phyloP scores from a whole-genome alignment of 2,113 vertebrate genomes.

The Halcyon malimbica region DNA sequence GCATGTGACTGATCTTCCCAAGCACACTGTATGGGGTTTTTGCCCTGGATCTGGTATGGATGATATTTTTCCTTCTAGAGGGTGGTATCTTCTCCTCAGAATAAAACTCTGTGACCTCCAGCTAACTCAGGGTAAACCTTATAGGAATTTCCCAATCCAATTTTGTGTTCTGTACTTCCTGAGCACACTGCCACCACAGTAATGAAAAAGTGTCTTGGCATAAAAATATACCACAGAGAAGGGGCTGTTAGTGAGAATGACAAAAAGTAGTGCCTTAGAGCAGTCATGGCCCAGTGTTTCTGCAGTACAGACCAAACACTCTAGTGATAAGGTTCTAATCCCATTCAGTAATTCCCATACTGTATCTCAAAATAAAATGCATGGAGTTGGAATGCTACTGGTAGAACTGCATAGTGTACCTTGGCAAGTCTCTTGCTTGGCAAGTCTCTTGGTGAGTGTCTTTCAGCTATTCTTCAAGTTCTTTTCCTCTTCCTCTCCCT shows the following conservation, averaged over 20 bases:
- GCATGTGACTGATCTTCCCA: neutral
- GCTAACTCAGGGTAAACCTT: neutral
- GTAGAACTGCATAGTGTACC: neutral
- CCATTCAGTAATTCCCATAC: neutral
- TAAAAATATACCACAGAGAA: neutral
- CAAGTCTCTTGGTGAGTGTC: neutral
- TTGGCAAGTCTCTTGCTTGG: neutral
- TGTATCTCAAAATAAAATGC: neutral
- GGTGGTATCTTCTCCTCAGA: neutral
- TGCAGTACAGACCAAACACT: neutral
- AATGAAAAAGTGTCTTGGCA: neutral
- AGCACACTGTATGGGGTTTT: neutral
- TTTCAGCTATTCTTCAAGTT: neutral
- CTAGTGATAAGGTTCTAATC: neutral
- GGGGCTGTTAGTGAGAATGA: neutral
- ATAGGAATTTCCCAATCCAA: neutral
- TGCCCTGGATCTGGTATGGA: neutral
- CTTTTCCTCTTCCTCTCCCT: neutral
- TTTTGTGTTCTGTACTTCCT: neutral
- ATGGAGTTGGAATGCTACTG: neutral
- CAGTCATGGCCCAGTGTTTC: neutral
- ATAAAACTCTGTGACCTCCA: neutral
- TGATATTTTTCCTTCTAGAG: neutral
- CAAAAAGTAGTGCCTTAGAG: neutral
- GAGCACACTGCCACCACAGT: neutral